A percentile compares a stretch with the other conserved stretches of the same genome.
Conservation (phyloP, 2,113 vertebrate species). For the Actinemys pallida region DNA sequence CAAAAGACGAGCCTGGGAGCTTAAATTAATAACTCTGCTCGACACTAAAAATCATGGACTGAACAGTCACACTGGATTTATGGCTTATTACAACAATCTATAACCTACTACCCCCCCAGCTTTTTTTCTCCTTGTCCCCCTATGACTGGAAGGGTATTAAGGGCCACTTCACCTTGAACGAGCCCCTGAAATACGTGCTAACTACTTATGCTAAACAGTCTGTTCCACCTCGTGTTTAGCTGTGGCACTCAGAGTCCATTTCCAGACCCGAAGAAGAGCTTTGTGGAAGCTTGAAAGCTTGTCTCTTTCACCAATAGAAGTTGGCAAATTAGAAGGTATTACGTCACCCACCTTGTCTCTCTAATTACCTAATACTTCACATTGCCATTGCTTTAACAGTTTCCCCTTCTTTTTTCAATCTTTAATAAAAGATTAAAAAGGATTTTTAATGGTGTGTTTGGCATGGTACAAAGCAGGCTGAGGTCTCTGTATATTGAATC, state of each 20-base stretch:
- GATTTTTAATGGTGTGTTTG: not conserved
- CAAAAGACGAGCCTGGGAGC: no score
- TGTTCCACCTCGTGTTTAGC: not conserved
- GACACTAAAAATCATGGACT: no score
- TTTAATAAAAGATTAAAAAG: no score
- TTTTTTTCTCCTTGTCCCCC: not conserved
- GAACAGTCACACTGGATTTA: no score
- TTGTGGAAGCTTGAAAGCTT: not conserved
- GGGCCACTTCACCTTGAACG: no score
- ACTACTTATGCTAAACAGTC: not conserved
- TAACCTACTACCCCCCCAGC: no score
- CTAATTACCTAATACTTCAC: not conserved
- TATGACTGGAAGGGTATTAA: no score
- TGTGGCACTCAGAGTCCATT: not conserved
- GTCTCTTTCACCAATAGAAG: not conserved
- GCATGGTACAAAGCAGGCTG: not conserved
- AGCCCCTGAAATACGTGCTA: not conserved
- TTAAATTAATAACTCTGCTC: no score
- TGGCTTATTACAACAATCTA: not conserved
- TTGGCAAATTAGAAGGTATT: not conserved
- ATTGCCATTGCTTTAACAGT: no score
- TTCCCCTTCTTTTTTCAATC: no score
- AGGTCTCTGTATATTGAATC: not conserved
- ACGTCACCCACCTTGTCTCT: not conserved
- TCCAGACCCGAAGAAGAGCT: not conserved